Base-by-base conservation (phyloP, 2,888 invertebrate species). In the Nemoura dubitans region DNA sequence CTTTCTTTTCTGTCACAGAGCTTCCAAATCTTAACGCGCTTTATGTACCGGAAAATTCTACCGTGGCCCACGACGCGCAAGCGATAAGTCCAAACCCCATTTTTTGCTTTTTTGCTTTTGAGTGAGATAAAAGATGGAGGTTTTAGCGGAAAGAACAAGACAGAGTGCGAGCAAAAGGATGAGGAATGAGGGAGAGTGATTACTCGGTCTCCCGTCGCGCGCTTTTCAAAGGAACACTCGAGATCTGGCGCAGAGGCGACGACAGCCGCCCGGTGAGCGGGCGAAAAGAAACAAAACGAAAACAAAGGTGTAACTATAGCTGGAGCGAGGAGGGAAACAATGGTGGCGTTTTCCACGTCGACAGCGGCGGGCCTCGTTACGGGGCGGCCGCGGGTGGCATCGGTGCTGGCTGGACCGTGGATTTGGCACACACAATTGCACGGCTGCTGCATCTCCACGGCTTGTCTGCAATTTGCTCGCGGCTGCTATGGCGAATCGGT, bases 31-130 rank as follows among this genome's bases (percentile, higher is more conserved):
- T 88, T 87, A 87, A 88, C 87, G 85, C 85, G 87, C 77, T 88
- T 88, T 88, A 88, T 88, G 88, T 88, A 85, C 87, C 87, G 88
- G 87, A 87, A 88, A 88, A 88, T 88, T 88, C 86, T 86, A 87
- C 81, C 86, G 30, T 85, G 59, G 30, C 84, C 85, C 76, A 76
- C 86, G 36, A 78, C 27, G 84, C 43, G 59, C 27, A 76, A 76
- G 84, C 83, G 86, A 86, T 82, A 86, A 83, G 86, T 86, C 86
- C 29, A 30, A 83, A 30, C 26, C 26, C 36, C 76, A 21, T 59
- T 59, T 59, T 83, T 84, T 42, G 3, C 21, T 59, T 21, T 59
- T 59, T 21, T 3, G 16, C 21, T 59, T 59, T 21, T 1, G 59
- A 59, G 59, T 21, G 59, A 59, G 59, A 59, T 59, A 59, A 59